These are phyloP conservation scores for Taphrorychus bicolor DNA, from an alignment of 2,888 invertebrate genomes.

Conservation along the genomic window DNA sequence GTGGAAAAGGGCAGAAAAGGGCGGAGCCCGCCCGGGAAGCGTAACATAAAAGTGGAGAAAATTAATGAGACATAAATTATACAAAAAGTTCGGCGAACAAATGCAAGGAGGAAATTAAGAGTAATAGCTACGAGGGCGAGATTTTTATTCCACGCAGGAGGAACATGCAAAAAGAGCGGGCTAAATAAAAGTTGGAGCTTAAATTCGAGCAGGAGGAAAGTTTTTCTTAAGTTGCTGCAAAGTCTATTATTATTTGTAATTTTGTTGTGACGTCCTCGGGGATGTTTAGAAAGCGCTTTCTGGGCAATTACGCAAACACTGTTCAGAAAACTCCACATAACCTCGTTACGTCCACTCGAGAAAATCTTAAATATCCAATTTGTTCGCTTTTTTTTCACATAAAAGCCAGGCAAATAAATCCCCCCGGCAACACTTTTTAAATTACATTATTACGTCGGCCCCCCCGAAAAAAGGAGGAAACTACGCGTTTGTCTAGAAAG, in stretches of 20 bases:
- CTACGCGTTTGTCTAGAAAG: slow-evolving; percentile 26
- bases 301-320: slow-evolving; percentile 8
- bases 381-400: background rate
- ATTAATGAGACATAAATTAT: slow-evolving; percentile 55
- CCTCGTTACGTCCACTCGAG: background rate
- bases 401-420: slow-evolving; percentile 2
- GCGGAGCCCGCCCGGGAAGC: slow-evolving; percentile 24
- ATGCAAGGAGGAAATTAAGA: slow-evolving; percentile 49
- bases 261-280: slow-evolving; percentile 24
- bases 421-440: slow-evolving; percentile 23
- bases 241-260: slow-evolving; percentile 31
- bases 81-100: slow-evolving; percentile 51
- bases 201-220: background rate
- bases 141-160: slow-evolving; percentile 44
- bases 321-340: background rate
- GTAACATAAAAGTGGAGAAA: slow-evolving; percentile 44
- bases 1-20: slow-evolving; percentile 24
- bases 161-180: slow-evolving; percentile 41
- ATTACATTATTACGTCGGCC: slow-evolving; percentile 12
- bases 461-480: slow-evolving; percentile 14
- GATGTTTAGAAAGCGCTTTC: slow-evolving; percentile 21
- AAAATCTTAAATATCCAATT: background rate
- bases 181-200: slow-evolving; percentile 30
- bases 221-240: slow-evolving; percentile 27
- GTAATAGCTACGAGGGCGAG: slow-evolving; percentile 49